Evolutionary conservation across 2,113 vertebrate genomes (phyloP).

Genomic region (Campylorhamphus procurvoides): DNA sequence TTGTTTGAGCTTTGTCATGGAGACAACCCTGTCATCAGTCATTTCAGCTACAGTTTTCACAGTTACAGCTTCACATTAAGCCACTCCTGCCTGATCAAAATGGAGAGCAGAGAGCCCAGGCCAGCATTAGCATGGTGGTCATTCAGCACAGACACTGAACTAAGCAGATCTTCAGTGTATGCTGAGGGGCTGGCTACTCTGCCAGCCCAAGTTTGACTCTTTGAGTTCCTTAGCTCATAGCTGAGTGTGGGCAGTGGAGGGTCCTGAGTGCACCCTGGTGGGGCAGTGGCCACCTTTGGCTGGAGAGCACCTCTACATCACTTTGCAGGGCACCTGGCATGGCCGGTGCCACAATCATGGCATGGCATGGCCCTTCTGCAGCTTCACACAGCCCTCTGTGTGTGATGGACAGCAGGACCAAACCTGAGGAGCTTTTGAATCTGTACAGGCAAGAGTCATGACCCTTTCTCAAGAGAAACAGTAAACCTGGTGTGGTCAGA

Average conservation of each 20-base stretch:
- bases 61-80: neutral
- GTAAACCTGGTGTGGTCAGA: neutral
- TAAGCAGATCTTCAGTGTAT: too few species aligned
- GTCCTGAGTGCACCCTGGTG: rapidly evolving
- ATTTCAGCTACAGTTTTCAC: neutral
- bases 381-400: rapidly evolving
- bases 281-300: neutral
- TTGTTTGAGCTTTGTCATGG: neutral
- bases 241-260: rapidly evolving
- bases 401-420: rapidly evolving
- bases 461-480: neutral
- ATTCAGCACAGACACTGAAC: neutral
- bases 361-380: rapidly evolving
- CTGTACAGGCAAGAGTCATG: neutral
- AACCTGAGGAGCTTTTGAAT: rapidly evolving
- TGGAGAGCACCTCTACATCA: neutral
- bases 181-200: neutral
- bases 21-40: neutral
- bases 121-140: neutral
- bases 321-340: rapidly evolving
- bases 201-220: neutral
- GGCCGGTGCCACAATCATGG: rapidly evolving
- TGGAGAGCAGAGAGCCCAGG: neutral
- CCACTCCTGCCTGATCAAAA: neutral
- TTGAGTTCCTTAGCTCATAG: neutral